Base-by-base conservation (phyloP, 1,140 invertebrate species). In the Drosophila gunungcola region DNA sequence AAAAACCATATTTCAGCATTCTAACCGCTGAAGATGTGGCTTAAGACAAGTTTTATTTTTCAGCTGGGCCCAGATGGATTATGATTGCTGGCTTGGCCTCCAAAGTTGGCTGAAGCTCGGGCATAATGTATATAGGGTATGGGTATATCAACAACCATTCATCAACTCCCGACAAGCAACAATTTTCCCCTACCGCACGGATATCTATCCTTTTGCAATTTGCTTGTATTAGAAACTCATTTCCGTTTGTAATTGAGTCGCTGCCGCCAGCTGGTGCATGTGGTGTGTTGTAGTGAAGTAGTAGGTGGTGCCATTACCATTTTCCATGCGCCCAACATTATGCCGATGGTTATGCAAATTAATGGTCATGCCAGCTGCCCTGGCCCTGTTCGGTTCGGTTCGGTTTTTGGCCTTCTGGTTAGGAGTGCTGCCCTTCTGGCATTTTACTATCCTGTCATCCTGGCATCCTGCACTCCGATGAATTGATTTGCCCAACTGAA, bases 201-300 rank as follows among this genome's bases (percentile, higher is more conserved):
- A 36, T 70, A 51, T 61, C 56, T 45, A 68, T 80, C 78, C 64
- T 68, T 57, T 70, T 41, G 43, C 81, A 84, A 84, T 84, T 85
- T 84, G 81, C 81, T 64, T 77, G 77, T 80, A 80, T 85, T 84
- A 80, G 81, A 85, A 84, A 84, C 81, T 81, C 78, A 85, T 85
- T 86, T 85, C 81, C 81, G 81, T 72, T 85, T 85, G 81, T 85
- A 85, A 85, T 85, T 85, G 81, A 85, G 68, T 78, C 70, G 64
- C 75, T 67, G 57, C 43, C n/a, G 60, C n/a, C 51, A 49, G 42
- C 39, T 52, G 54, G 10, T 58, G 65, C 51, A 39, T 49, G 49
- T 41, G 21, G 11, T 25, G 12, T 60, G 49, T 54, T 25, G 51
- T 21, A 39, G 11, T 21, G 16, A 21, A 21, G 16, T 21, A 43